Evolutionary conservation across 1,140 invertebrate species (phyloP).

Genomic region (Dolichoris vasculosae): DNA sequence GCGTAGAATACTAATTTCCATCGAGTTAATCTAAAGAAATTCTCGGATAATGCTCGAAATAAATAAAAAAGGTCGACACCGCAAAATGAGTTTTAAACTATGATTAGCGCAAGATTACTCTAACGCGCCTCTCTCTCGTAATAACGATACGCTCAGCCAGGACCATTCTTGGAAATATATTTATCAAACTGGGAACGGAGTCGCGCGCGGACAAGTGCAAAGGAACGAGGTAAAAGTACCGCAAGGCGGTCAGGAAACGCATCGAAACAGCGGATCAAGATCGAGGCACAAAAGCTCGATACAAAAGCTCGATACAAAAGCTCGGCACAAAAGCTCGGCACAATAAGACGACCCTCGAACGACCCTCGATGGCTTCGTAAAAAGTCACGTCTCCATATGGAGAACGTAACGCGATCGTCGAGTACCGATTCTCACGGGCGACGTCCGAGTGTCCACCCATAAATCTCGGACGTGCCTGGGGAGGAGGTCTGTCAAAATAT

Average conservation of each 20-base stretch:
- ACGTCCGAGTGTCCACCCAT: neutral
- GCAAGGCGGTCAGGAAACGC: neutral
- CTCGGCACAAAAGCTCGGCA: too few relatives aligned
- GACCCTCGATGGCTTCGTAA: neutral
- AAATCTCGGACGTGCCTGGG: slow-evolving; percentile 7
- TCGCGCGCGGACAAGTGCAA: neutral
- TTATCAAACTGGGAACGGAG: neutral
- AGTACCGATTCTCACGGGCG: neutral
- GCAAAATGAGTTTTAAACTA: neutral
- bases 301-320: too few relatives aligned
- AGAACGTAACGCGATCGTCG: neutral
- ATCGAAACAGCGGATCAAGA: neutral
- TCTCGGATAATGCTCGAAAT: too few relatives aligned
- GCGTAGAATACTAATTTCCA: neutral
- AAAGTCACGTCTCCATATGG: neutral
- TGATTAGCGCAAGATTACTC: neutral
- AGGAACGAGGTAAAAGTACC: neutral
- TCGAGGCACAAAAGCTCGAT: neutral
- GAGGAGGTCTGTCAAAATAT: slow-evolving; percentile 44
- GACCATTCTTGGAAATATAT: neutral
- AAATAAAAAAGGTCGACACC: too few relatives aligned
- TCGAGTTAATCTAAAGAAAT: neutral
- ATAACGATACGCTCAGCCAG: neutral
- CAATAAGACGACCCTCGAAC: too few relatives aligned
- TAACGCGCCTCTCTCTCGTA: neutral